Evolutionary conservation across 2,888 invertebrate species (phyloP), one percentile per base, ranked within the genome.

Genomic region (Acrobasis suavella): DNA sequence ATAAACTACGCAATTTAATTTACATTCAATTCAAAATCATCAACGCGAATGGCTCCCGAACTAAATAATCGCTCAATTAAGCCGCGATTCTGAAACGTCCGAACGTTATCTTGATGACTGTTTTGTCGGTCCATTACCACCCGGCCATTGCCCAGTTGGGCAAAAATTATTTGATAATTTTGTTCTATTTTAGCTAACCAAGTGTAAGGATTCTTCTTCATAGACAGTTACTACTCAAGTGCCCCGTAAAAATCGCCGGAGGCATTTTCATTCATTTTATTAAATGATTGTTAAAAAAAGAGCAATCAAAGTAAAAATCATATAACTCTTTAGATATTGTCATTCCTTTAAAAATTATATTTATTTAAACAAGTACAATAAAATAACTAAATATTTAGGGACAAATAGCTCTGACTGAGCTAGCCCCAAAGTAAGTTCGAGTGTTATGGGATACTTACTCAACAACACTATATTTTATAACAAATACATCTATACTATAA

Each of bases 1-100:
- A 2, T 38, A 37, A 54, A n/a, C 37, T 37, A 14, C 3, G 7
- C 10, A n/a, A 15, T 9, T n/a, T 38, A 38, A 22, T 2, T 17
- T 16, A 58, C n/a, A 17, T 67, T 62, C 0, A 69, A 69, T 62
- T 10, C 16, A 46, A 37, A 46, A 9, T 60, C 75, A 63, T 64
- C 59, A 75, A 70, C 67, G 62, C 22, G 71, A 78, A 56, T 67
- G 63, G 10, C 62, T 62, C 59, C 63, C 60, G 67, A 70, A 72
- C 75, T 72, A 82, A 75, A 81, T 82, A 82, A 81, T 75, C 77
- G 75, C 77, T 80, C 80, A 80, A 83, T 83, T 81, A 80, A 75
- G 79, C 66, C 62, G 66, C 66, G 68, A 69, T 75, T 75, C 73
- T 74, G 69, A 60, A 67, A 67, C 60, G 65, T 58, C 64, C 37